phyloP scores from a whole-genome alignment of 2,113 vertebrate genomes.

The Leiothrix lutea region DNA sequence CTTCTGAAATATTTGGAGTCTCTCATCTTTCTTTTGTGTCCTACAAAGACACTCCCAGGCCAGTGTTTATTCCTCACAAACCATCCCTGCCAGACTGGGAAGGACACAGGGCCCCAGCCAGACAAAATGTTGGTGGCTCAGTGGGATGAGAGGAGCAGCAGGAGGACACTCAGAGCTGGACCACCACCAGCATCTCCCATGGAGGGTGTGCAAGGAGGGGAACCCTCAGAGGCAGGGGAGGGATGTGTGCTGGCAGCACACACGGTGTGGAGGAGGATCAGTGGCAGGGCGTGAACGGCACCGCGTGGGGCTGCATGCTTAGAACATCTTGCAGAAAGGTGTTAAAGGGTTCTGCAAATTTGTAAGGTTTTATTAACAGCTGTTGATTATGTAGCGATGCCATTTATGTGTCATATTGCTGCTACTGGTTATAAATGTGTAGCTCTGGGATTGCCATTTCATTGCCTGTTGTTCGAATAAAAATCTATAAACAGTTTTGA shows the following conservation, averaged over 20 bases:
- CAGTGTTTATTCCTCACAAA: neutral
- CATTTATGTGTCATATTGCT: neutral
- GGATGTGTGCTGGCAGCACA: neutral
- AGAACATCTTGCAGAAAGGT: neutral
- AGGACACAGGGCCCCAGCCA: neutral
- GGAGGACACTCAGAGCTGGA: neutral
- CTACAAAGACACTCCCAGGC: neutral
- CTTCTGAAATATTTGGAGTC: too few relatives aligned
- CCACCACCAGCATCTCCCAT: neutral
- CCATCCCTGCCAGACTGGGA: neutral
- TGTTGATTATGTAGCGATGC: neutral
- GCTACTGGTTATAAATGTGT: neutral
- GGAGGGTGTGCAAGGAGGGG: neutral
- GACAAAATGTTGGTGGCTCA: too few relatives aligned
- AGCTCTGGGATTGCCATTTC: neutral
- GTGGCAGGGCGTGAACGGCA: neutral
- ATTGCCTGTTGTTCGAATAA: neutral
- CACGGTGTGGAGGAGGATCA: fast-evolving
- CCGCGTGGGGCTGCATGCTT: fast-evolving
- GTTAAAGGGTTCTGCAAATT: neutral
- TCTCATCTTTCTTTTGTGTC: too few relatives aligned
- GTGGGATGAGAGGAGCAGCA: neutral
- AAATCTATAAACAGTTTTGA: neutral
- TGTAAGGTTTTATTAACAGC: neutral
- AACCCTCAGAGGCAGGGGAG: neutral